phyloP scores from a whole-genome alignment of 1,140 invertebrate species.

The Paralvinella palmiformis region DNA sequence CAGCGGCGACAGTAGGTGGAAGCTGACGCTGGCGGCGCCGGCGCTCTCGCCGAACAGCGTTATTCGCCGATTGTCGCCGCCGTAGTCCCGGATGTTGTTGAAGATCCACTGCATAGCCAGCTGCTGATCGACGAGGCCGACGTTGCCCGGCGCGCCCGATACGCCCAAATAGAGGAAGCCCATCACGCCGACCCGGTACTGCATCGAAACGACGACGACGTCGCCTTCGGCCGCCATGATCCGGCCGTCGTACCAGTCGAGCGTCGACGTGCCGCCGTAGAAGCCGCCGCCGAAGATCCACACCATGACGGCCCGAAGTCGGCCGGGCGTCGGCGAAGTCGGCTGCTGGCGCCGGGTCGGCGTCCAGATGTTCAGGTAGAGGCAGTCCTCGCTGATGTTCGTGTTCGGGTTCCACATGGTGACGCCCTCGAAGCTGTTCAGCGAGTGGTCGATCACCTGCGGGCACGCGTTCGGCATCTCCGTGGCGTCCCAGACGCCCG shows the following conservation, averaged over 20 bases:
- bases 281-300: slow-evolving; percentile 96
- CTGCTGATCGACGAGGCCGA: slow-evolving; percentile 61
- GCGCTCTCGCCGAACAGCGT: slow-evolving; percentile 40
- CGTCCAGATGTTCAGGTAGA: slow-evolving; percentile 36
- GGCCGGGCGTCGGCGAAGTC: background rate
- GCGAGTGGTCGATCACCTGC: slow-evolving; percentile 74
- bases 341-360: slow-evolving; percentile 21
- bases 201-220: slow-evolving; percentile 85
- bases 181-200: slow-evolving; percentile 77
- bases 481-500: slow-evolving; percentile 15
- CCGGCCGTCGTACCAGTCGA: slow-evolving; percentile 86
- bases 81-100: slow-evolving; percentile 39
- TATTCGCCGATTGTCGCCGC: slow-evolving; percentile 33
- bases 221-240: slow-evolving; percentile 68
- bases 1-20: slow-evolving; percentile 26
- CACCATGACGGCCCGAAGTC: slow-evolving; percentile 51
- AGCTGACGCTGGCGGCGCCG: slow-evolving; percentile 25
- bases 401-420: slow-evolving; percentile 95
- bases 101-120: slow-evolving; percentile 58
- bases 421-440: slow-evolving; percentile 36
- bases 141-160: slow-evolving; percentile 61
- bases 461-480: slow-evolving; percentile 77
- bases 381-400: slow-evolving; percentile 54
- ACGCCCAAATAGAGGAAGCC: slow-evolving; percentile 84
- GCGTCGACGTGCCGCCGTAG: slow-evolving; percentile 70